Evolutionary conservation across 2,113 vertebrate genomes (phyloP), one percentile per base, ranked within the genome.

Genomic region (Leucosticte australis): DNA sequence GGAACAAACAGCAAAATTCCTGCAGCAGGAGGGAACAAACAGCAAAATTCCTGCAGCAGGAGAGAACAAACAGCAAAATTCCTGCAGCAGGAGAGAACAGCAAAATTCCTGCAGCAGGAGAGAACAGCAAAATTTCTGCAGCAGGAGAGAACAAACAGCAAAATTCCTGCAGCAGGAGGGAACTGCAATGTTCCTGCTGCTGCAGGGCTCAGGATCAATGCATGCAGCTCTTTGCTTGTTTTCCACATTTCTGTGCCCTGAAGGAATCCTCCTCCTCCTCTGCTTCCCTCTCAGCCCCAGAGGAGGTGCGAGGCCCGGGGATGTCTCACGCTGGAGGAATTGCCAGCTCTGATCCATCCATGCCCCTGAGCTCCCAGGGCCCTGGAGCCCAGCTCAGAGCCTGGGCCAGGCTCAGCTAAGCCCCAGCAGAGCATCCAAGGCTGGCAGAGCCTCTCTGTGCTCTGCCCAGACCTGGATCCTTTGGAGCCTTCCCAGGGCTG

Each of bases 401-500:
- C 62, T 60, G 78, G 37, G 27, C 69, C 0, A 6, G 74, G 74
- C 71, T 73, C 85, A 65, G 70, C 47, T 44, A 10, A 96, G 57
- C 70, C 71, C 80, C 4, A 83, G 75, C 59, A 86, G 67, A 96
- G 63, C 86, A 63, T 87, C 91, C 94, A 78, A 7, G 53, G 33
- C 68, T 67, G 26, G 47, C 24, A 33, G 60, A 70, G 62, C 59
- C 59, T 39, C 23, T 47, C 79, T 76, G 86, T 39, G n/a, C 83
- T 68, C 86, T 92, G 73, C 83, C 83, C 91, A 91, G 56, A 26
- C 35, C 7, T 8, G 44, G 60, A 1, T 33, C 15, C 92, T 94
- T 87, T 95, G 95, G 87, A 95, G 94, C 62, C 49, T 14, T 50
- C 86, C 95, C 92, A 75, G 52, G 56, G 86, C 89, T 86, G 79